Percentiles rank a stretch among this genome's conserved stretches.
Conservation (phyloP, 2,888 invertebrate species). For the Orthosia cruda region DNA sequence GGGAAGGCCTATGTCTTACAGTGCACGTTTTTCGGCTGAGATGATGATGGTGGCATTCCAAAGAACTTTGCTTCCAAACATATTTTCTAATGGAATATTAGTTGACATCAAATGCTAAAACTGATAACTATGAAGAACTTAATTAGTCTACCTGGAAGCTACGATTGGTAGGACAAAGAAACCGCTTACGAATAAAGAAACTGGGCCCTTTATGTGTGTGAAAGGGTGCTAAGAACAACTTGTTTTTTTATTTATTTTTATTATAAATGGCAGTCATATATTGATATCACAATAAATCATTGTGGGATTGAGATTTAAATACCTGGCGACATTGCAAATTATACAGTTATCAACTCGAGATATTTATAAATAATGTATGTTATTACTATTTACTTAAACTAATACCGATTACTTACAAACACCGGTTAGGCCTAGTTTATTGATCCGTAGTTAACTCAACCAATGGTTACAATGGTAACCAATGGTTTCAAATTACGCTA, state of each 20-base stretch:
- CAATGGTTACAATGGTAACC: too few species aligned
- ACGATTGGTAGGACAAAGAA: background rate
- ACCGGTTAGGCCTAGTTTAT: background rate
- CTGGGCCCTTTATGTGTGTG: background rate
- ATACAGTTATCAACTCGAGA: background rate
- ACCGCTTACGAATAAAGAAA: background rate
- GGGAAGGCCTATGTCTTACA: too few species aligned
- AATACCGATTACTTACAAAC: background rate
- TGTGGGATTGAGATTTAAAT: conserved; percentile 3
- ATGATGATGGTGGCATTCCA: too few species aligned
- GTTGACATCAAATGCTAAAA: too few species aligned
- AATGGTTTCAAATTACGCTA: too few species aligned
- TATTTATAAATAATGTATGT: background rate
- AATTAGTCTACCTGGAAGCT: too few species aligned
- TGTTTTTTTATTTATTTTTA: background rate
- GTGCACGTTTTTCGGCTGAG: too few species aligned
- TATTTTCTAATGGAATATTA: too few species aligned
- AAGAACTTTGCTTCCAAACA: too few species aligned
- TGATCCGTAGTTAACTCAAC: too few species aligned
- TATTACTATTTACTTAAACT: background rate
- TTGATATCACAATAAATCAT: conserved; percentile 10
- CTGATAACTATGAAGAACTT: too few species aligned
- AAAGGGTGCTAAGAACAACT: background rate
- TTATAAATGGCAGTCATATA: background rate
- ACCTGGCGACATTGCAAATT: conserved; percentile 24